Evolutionary conservation across 2,888 invertebrate genomes (phyloP).

Genomic region (Beris chalybata): DNA sequence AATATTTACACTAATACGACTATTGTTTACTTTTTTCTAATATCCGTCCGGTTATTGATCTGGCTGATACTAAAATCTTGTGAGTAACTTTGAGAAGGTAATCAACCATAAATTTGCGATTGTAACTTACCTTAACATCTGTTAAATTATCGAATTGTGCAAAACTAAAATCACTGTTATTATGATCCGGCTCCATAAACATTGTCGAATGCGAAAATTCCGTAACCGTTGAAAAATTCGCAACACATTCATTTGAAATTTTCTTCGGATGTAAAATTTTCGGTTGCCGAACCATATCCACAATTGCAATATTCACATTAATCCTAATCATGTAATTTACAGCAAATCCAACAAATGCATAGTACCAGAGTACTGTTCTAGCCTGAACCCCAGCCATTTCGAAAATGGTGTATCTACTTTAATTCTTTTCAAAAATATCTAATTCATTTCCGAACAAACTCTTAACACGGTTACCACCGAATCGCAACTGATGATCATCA

Average conservation of each 20-base stretch:
- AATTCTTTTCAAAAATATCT: background rate
- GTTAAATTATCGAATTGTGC: no score
- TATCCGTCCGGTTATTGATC: no score
- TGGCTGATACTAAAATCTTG: no score
- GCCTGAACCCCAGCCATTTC: conserved; percentile 44
- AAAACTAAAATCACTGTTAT: no score
- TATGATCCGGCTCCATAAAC: no score
- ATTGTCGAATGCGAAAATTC: no score
- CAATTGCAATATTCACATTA: conserved; percentile 69
- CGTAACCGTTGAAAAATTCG: background rate
- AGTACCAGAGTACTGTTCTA: conserved; percentile 63
- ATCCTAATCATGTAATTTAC: conserved; percentile 70
- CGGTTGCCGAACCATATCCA: conserved; percentile 60
- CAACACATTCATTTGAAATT: conserved; percentile 6
- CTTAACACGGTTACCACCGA: background rate
- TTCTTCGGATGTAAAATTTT: conserved; percentile 1
- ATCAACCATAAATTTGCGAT: no score
- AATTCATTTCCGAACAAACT: background rate
- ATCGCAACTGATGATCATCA: no score
- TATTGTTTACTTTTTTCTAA: no score
- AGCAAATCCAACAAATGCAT: conserved; percentile 68
- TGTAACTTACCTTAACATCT: no score
- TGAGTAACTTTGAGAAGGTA: no score
- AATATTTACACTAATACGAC: no score
- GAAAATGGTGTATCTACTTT: conserved; percentile 30